phyloP scores from a whole-genome alignment of 2,888 invertebrate genomes.

The Strigamia transsilvanica region DNA sequence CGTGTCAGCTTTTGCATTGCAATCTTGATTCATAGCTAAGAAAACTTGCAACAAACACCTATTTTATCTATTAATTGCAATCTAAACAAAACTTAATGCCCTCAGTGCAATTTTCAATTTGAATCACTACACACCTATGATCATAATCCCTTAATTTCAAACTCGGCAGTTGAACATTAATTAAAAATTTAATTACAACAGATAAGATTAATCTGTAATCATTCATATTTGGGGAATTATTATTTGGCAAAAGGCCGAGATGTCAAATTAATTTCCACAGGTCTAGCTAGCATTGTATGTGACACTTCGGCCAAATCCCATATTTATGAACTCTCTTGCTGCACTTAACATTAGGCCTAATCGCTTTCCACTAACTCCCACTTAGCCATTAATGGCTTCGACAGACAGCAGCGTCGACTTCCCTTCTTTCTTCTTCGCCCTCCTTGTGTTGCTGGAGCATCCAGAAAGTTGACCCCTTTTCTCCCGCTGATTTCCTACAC shows the following conservation, averaged over 20 bases:
- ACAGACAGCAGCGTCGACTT: constrained; percentile 22
- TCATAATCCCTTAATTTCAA: constrained; percentile 31
- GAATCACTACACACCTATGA: background rate
- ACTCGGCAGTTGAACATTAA: constrained; percentile 7
- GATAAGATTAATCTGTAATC: constrained; percentile 48
- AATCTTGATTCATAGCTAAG: too few relatives aligned
- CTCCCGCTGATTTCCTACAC: constrained; percentile 33
- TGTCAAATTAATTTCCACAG: constrained; percentile 32
- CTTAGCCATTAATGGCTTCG: constrained; percentile 49
- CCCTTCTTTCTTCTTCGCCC: background rate
- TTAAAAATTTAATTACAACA: constrained; percentile 49
- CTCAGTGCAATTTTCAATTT: background rate
- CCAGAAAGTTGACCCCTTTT: constrained; percentile 27
- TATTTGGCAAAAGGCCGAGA: constrained; percentile 46
- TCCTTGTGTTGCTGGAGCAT: background rate
- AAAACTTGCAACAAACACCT: background rate
- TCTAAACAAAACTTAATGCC: background rate
- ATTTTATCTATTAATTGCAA: background rate
- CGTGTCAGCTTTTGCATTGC: too few relatives aligned
- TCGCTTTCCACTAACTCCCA: constrained; percentile 45
- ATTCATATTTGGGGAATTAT: constrained; percentile 25
- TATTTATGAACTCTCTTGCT: constrained; percentile 43
- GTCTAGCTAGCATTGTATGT: constrained; percentile 23
- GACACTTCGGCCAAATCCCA: constrained; percentile 40
- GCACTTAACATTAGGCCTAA: constrained; percentile 46